Percentiles rank a stretch among this genome's conserved stretches.
phyloP scores from a whole-genome alignment of 2,888 invertebrate species.

The Glaucopsyche alexis region DNA sequence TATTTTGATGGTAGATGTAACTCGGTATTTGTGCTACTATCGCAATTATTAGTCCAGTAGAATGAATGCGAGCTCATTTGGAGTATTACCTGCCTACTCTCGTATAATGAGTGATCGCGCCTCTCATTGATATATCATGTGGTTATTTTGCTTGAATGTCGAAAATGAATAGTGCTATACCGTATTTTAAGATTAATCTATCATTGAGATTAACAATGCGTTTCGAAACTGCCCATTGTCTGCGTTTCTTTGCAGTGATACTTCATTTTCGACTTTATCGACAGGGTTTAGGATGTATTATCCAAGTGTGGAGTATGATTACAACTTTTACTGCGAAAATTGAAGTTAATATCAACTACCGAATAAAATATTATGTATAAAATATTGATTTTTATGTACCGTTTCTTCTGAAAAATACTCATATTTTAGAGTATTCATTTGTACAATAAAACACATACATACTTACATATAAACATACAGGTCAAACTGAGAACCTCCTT shows the following conservation, averaged over 20 bases:
- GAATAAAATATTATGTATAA: too few relatives aligned
- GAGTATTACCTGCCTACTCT: constrained; percentile 64
- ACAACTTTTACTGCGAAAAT: constrained; percentile 16
- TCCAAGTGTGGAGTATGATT: background rate
- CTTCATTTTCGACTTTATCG: background rate
- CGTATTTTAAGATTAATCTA: constrained; percentile 24
- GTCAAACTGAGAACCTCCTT: too few relatives aligned
- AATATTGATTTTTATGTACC: too few relatives aligned
- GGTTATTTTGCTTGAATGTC: constrained; percentile 44
- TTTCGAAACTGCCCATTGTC: constrained; percentile 15
- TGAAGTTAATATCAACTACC: background rate
- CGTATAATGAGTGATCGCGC: constrained; percentile 61
- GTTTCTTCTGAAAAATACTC: too few relatives aligned
- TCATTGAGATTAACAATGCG: constrained; percentile 25
- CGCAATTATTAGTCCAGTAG: constrained; percentile 70
- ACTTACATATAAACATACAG: too few relatives aligned
- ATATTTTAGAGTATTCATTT: too few relatives aligned
- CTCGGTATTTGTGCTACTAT: constrained; percentile 45
- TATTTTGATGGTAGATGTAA: constrained; percentile 4
- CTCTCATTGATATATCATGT: constrained; percentile 52
- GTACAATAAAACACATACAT: too few relatives aligned
- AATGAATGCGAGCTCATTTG: constrained; percentile 72
- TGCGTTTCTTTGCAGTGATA: background rate
- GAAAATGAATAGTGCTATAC: constrained; percentile 39
- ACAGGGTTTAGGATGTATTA: background rate